Evolutionary conservation across 2,888 invertebrate species (phyloP), one percentile per base, ranked within the genome.

Genomic region (Stramonita haemastoma): DNA sequence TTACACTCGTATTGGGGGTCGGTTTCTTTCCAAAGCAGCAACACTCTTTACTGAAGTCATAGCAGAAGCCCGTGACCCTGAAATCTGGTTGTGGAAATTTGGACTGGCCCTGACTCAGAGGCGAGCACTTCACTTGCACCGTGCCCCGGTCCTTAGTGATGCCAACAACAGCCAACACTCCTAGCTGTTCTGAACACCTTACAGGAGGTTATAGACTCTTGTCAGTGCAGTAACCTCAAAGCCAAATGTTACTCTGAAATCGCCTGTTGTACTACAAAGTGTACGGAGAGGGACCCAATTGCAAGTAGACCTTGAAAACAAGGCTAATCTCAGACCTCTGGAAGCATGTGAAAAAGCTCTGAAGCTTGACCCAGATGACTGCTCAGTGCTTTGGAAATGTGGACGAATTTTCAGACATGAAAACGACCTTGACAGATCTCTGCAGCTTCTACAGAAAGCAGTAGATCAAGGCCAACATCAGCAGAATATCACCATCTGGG

Each of bases 71-170:
- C 66, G n/a, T 46, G 70, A 81, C 1, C 88, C 88, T 57, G 88
- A 88, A 60, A 60, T 84, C 34, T 88, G 88, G 88, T 26, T 84
- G 70, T 88, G 88, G 88, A 88, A 36, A 70, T 88, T 88, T 84
- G 88, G 88, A 60, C 17, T 84, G 15, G 88, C 84, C 29, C n/a
- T 88, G 29, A 70, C 83, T 17, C 32, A 84, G 19, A 56, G 88
- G 26, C 34, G 88, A 29, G 17, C 26, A 26, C 11, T 60, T 19
- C 57, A 87, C 22, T 13, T 81, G 34, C n/a, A 60, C n/a, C n/a
- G 17, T 32, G 26, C 32, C 15, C 57, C 79, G 4, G 17, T 87
- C 8, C 29, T 29, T 5, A 11, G 29, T n/a, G 57, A 15, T 17
- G 57, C n/a, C 17, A 22, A 4, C 70, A 86, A 15, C 70, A 86